Conservation (phyloP, 2,888 invertebrate species). For the Steromphala cineraria region DNA sequence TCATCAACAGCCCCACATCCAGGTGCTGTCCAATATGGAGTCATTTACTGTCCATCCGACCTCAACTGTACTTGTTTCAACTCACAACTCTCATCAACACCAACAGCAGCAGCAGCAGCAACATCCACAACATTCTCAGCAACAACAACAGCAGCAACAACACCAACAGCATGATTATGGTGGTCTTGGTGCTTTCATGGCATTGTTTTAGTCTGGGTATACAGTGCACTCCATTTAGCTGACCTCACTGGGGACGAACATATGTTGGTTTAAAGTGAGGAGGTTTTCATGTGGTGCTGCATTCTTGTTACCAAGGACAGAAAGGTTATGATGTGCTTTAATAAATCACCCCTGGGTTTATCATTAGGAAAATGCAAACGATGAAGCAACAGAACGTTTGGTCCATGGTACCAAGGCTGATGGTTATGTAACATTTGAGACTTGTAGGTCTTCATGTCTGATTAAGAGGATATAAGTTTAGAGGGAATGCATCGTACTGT, state of each 20-base stretch:
- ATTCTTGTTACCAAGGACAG: too few species aligned
- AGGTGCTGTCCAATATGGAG: slow-evolving; percentile 24
- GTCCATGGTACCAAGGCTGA: too few species aligned
- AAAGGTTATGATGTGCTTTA: too few species aligned
- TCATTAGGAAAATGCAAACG: too few species aligned
- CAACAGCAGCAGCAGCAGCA: slow-evolving; percentile 24
- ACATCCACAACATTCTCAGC: slow-evolving; percentile 17
- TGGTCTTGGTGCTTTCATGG: slow-evolving; percentile 55
- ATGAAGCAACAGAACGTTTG: too few species aligned
- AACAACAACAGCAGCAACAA: slow-evolving; percentile 18
- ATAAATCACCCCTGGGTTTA: too few species aligned
- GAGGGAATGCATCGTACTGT: too few species aligned
- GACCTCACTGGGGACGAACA: not conserved
- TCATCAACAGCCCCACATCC: not conserved
- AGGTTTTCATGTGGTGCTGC: too few species aligned
- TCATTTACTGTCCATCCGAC: slow-evolving; percentile 25
- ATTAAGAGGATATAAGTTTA: too few species aligned
- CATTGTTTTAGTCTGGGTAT: slow-evolving; percentile 42
- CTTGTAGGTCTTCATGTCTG: too few species aligned
- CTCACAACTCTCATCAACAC: slow-evolving; percentile 26
- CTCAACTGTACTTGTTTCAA: slow-evolving; percentile 29
- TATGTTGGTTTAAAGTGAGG: not conserved
- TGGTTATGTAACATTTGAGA: too few species aligned
- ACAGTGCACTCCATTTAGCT: not conserved
- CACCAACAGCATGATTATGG: slow-evolving; percentile 42